Conservation (phyloP, 2,113 vertebrate genomes). For the Xenus cinereus region DNA sequence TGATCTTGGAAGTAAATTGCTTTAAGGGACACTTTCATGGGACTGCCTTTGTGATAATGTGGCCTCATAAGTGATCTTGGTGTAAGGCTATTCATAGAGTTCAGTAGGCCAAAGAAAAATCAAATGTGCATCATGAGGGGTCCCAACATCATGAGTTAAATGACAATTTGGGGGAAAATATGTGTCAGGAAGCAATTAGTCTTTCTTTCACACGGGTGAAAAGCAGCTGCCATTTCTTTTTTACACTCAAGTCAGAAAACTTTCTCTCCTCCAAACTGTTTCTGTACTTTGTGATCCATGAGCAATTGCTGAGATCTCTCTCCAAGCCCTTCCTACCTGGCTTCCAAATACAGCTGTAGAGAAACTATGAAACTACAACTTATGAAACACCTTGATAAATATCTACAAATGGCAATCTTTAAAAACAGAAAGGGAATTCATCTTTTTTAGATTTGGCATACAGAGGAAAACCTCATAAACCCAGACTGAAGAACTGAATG, state of each 20-base stretch:
- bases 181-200: background rate
- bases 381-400: background rate
- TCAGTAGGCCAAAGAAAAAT: background rate
- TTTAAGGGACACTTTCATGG: background rate
- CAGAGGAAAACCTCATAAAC: background rate
- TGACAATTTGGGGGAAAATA: background rate
- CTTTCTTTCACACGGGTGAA: background rate
- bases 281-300: background rate
- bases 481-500: background rate
- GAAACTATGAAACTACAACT: background rate
- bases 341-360: background rate
- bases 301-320: background rate
- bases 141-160: background rate
- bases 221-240: background rate
- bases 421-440: background rate
- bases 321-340: background rate
- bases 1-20: background rate
- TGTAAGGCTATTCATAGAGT: background rate
- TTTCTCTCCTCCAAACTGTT: background rate
- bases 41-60: background rate
- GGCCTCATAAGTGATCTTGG: background rate
- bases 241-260: background rate
- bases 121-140: rapidly evolving
- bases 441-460: background rate
- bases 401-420: background rate